Percentiles rank a stretch among this genome's conserved stretches.
phyloP scores from a whole-genome alignment of 2,888 invertebrate genomes.

The Lampropteryx suffumata region DNA sequence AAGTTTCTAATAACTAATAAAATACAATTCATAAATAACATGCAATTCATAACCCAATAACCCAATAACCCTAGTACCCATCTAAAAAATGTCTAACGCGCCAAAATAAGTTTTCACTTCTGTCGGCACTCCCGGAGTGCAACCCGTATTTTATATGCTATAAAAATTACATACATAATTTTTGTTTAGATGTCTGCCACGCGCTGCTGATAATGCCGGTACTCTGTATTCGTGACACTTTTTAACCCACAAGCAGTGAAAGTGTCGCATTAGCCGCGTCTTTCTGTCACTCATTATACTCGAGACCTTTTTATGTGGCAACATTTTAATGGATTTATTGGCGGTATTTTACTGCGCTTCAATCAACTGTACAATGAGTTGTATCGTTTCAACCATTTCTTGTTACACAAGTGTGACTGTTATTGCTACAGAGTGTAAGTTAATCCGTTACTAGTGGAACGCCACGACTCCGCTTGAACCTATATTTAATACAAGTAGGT shows the following conservation, averaged over 20 bases:
- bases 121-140: no score
- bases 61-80: no score
- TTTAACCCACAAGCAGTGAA: slow-evolving; percentile 69
- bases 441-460: background rate
- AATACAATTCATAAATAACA: no score
- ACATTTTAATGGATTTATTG: slow-evolving; percentile 7
- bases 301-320: slow-evolving; percentile 17
- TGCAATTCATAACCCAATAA: no score
- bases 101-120: no score
- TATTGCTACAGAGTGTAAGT: background rate
- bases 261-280: slow-evolving; percentile 58
- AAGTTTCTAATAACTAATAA: no score
- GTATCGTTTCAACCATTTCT: slow-evolving; percentile 5
- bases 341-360: background rate
- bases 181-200: background rate
- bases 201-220: slow-evolving; percentile 4
- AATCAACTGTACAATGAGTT: slow-evolving; percentile 8
- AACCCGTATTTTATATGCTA: no score
- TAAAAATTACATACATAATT: no score
- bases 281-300: slow-evolving; percentile 44
- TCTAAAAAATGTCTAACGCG: no score
- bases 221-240: slow-evolving; percentile 19
- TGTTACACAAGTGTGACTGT: background rate
- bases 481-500: no score
- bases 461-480: no score